These are phyloP conservation scores for Dufourea novaeangliae DNA, from an alignment of 1,140 invertebrate genomes.

Conservation along the genomic window DNA sequence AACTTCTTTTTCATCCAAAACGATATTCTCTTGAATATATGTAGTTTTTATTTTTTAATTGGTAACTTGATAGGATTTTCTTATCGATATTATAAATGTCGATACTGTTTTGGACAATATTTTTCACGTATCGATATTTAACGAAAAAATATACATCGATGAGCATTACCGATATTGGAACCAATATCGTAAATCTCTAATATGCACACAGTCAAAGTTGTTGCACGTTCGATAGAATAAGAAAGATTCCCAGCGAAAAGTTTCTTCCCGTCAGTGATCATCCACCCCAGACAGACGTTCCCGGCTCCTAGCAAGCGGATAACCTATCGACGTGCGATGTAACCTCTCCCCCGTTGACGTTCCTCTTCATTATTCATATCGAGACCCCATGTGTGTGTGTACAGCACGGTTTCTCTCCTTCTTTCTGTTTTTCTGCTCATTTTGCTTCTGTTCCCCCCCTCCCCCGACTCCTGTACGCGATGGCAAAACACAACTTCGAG, in stretches of 20 bases:
- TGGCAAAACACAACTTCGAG: conserved; percentile 36
- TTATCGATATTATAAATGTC: too few species aligned
- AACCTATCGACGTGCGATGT: conserved; percentile 46
- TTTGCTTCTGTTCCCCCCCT: neutral
- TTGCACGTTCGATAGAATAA: neutral
- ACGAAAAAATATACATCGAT: too few species aligned
- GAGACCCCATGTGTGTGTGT: neutral
- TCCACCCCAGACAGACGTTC: conserved; percentile 4
- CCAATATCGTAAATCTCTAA: too few species aligned
- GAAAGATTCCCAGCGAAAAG: neutral
- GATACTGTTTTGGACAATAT: too few species aligned
- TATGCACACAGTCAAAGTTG: neutral
- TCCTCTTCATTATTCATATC: conserved; percentile 62
- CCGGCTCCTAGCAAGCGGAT: conserved; percentile 15
- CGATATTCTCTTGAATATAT: too few species aligned
- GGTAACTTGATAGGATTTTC: too few species aligned
- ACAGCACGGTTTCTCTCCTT: conserved; percentile 1
- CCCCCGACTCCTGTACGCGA: too few species aligned
- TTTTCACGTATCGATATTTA: too few species aligned
- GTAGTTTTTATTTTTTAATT: too few species aligned
- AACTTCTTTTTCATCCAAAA: too few species aligned
- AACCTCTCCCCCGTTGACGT: conserved; percentile 37
- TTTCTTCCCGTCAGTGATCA: neutral
- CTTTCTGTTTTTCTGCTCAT: neutral
- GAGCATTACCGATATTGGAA: too few species aligned